Evolutionary conservation across 2,797 vertebrate genomes (phyloP).

Genomic region (Siniperca obscura): DNA sequence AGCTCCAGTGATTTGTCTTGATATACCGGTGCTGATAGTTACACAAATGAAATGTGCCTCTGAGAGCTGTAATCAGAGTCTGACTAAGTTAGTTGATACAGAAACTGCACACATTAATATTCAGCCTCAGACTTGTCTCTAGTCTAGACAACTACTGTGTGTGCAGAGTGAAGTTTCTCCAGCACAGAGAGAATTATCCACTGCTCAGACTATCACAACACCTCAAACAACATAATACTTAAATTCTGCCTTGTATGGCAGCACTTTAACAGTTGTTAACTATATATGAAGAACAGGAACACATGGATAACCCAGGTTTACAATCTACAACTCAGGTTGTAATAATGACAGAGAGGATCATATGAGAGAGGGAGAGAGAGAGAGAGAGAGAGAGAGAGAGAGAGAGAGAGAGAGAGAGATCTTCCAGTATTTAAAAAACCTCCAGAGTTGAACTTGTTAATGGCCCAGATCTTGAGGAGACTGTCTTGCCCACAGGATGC

Average conservation of each 20-base stretch:
- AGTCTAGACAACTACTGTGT: not conserved
- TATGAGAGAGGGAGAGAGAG: not conserved
- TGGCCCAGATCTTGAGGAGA: conserved; percentile 90
- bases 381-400: not conserved
- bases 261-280: not conserved
- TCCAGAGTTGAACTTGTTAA: conserved; percentile 80
- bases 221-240: not conserved
- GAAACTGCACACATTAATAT: conserved; percentile 7
- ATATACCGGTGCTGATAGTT: not conserved
- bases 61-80: not conserved
- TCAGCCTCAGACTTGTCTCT: not conserved
- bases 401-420: not conserved
- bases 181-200: not conserved
- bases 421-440: conserved; percentile 74
- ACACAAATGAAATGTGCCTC: not conserved
- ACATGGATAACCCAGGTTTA: not conserved
- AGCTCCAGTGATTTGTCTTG: conserved; percentile 5
- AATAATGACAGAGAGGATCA: not conserved
- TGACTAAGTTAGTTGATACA: not conserved
- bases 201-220: not conserved
- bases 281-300: not conserved
- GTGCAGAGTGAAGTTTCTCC: not conserved
- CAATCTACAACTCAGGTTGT: not conserved
- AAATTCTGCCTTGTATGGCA: conserved; percentile 3
- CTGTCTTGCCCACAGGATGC: conserved; percentile 96